phyloP scores from a whole-genome alignment of 2,113 vertebrate species.

The Peromyscus polionotus region DNA sequence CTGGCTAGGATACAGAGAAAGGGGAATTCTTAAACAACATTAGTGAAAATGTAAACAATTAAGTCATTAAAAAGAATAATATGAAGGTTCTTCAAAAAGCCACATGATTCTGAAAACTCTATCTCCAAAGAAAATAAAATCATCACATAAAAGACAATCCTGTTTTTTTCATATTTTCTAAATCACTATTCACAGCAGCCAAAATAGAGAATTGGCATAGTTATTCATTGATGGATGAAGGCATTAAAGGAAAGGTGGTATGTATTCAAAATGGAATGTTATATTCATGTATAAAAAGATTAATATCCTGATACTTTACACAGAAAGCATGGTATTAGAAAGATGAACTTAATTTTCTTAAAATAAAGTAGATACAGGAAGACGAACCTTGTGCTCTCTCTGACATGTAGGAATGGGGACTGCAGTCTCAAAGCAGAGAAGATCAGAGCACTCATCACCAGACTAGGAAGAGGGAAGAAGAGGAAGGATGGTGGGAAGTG shows the following conservation, averaged over 20 bases:
- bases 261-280: neutral
- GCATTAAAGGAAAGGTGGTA: neutral
- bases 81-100: neutral
- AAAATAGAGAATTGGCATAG: neutral
- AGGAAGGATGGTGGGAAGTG: neutral
- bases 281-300: neutral
- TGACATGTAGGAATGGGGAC: neutral
- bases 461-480: neutral
- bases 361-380: neutral
- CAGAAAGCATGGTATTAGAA: neutral
- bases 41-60: neutral
- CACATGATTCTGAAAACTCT: neutral
- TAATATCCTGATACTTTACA: neutral
- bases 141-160: neutral
- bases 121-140: neutral
- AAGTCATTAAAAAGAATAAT: neutral
- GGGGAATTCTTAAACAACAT: neutral
- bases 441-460: neutral
- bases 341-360: neutral
- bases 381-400: neutral
- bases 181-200: neutral
- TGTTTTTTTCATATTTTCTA: neutral
- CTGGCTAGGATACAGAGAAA: neutral
- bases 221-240: neutral
- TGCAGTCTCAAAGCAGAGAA: neutral